These are phyloP conservation scores for Lampris incognitus DNA, from an alignment of 2,113 vertebrate species.

Conservation along the genomic window DNA sequence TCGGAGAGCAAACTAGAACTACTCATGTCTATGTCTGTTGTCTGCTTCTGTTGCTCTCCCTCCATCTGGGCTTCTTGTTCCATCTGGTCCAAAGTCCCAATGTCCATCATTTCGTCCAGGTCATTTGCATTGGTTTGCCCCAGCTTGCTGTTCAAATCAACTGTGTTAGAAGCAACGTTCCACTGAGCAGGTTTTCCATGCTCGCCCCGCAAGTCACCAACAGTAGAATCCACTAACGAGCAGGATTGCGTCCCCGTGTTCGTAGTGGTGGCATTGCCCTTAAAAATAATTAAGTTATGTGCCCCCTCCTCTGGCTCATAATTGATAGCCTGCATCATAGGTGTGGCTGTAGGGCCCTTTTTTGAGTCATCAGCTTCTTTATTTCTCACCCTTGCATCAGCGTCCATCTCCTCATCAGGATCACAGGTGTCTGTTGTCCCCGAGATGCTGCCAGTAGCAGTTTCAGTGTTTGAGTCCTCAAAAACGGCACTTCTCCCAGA, in stretches of 20 bases:
- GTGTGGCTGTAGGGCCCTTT: fast-evolving
- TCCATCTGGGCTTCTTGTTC: slow-evolving; percentile 78
- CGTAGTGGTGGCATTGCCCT: too few relatives aligned
- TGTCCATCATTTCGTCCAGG: slow-evolving; percentile 78
- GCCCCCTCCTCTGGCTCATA: not conserved
- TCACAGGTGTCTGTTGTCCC: not conserved
- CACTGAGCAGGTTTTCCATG: not conserved
- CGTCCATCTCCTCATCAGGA: not conserved
- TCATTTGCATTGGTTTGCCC: slow-evolving; percentile 11
- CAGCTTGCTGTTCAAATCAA: not conserved
- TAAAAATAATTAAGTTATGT: not conserved
- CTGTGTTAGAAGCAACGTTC: fast-evolving
- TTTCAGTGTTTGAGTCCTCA: not conserved
- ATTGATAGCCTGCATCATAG: not conserved
- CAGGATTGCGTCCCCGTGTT: too few relatives aligned
- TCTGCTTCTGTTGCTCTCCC: slow-evolving; percentile 30
- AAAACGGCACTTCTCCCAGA: not conserved
- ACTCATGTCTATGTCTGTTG: slow-evolving; percentile 21
- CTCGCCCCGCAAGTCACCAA: too few relatives aligned
- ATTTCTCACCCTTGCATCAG: not conserved
- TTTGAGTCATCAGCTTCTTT: fast-evolving
- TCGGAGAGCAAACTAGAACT: not conserved
- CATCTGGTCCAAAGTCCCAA: slow-evolving; percentile 71
- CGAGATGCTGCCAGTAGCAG: not conserved
- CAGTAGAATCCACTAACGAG: not conserved